A percentile compares a stretch with the other conserved stretches of the same genome.
Conservation (phyloP, 2,888 invertebrate genomes). For the Nomada fucata region DNA sequence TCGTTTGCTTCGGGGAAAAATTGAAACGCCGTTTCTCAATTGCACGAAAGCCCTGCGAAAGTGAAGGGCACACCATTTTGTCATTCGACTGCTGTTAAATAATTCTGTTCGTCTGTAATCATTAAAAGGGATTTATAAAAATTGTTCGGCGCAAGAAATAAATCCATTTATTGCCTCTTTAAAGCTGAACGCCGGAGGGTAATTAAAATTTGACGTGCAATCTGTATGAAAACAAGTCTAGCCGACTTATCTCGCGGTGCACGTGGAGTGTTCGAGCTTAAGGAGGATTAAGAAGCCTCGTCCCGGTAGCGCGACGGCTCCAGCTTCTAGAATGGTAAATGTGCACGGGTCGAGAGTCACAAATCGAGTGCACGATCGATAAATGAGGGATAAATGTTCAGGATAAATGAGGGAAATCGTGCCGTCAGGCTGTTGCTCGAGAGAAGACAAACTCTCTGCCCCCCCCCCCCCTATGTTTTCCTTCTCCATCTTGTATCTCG, state of each 20-base stretch:
- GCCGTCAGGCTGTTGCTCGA: constrained; percentile 14
- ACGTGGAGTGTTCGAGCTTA: constrained; percentile 37
- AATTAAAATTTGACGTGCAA: constrained; percentile 50
- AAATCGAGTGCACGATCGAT: constrained; percentile 40
- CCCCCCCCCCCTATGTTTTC: not conserved
- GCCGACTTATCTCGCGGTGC: constrained; percentile 52
- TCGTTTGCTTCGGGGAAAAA: no score
- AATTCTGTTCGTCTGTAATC: no score
- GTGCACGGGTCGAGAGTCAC: constrained; percentile 32
- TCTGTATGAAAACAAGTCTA: constrained; percentile 49
- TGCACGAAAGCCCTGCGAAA: no score
- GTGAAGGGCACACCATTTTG: no score
- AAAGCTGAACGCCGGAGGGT: not conserved
- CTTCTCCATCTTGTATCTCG: not conserved
- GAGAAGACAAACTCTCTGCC: constrained; percentile 1
- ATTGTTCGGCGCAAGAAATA: no score
- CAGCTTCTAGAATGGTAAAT: constrained; percentile 35
- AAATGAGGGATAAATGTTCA: constrained; percentile 21
- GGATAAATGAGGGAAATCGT: constrained; percentile 41
- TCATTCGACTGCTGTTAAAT: no score
- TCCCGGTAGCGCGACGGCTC: constrained; percentile 26
- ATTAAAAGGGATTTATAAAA: no score
- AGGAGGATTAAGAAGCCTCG: constrained; percentile 54
- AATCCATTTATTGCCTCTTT: no score
- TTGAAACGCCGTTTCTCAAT: no score